These are phyloP conservation scores for Columbina picui DNA, from an alignment of 2,113 vertebrate species.

Conservation along the genomic window DNA sequence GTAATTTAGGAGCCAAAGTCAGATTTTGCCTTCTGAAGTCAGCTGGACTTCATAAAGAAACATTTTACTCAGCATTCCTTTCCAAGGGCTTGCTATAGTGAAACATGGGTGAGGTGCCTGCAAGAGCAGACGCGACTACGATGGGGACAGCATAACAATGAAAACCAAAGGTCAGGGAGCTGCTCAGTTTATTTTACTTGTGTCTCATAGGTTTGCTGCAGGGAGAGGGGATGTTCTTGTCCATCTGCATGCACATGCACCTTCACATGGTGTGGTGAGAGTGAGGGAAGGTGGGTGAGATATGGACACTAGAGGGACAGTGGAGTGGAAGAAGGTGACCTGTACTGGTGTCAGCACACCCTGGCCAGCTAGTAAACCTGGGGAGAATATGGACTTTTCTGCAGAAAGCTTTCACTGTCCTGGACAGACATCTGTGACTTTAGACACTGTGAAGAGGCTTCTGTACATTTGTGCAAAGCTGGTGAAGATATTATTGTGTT, in stretches of 20 bases:
- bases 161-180: not conserved
- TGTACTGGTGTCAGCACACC: rapidly evolving
- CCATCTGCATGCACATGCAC: not conserved
- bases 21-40: not conserved
- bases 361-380: not conserved
- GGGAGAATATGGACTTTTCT: not conserved
- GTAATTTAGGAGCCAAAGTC: not conserved
- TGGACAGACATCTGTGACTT: not conserved
- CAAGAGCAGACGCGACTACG: not conserved
- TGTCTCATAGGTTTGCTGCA: not conserved
- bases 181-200: not conserved
- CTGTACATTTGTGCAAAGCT: not conserved
- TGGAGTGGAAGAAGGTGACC: not conserved
- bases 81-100: not conserved
- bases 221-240: not conserved
- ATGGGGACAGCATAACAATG: rapidly evolving
- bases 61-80: not conserved
- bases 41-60: not conserved
- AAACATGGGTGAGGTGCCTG: rapidly evolving
- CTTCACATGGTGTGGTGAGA: not conserved
- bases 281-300: not conserved
- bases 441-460: not conserved
- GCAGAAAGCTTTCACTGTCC: not conserved
- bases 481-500: not conserved
- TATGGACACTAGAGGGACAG: not conserved